Conservation (phyloP, 2,797 vertebrate species). For the Phrynocephalus forsythii region DNA sequence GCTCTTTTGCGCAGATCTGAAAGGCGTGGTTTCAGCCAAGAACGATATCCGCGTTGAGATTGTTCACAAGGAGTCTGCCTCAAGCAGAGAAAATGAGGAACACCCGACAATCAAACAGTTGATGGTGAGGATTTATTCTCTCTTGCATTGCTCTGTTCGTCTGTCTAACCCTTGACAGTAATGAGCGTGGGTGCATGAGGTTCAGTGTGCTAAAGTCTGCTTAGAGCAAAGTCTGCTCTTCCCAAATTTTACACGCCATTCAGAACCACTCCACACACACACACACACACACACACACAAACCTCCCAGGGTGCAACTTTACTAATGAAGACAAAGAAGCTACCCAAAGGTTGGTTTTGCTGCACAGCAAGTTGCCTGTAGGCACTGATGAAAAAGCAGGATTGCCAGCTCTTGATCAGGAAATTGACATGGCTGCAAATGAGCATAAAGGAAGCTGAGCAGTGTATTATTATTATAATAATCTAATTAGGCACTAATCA, state of each 20-base stretch:
- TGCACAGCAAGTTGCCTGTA: constrained; percentile 12
- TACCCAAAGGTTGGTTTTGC: neutral
- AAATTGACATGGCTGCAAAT: constrained; percentile 10
- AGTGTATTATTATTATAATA: neutral
- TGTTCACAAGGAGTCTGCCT: constrained; percentile 95
- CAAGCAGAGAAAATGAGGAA: constrained; percentile 89
- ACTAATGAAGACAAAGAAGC: constrained; percentile 35
- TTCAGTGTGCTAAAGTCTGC: neutral
- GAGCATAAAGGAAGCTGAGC: neutral
- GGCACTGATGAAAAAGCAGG: constrained; percentile 29
- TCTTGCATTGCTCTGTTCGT: neutral
- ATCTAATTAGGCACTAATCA: constrained; percentile 5
- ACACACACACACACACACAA: neutral
- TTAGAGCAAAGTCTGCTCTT: constrained; percentile 10
- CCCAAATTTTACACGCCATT: neutral
- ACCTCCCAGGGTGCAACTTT: constrained; percentile 11
- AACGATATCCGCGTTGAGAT: constrained; percentile 98
- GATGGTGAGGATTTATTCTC: constrained; percentile 86
- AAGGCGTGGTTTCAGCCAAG: constrained; percentile 96
- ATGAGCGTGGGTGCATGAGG: neutral
- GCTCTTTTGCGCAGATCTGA: constrained; percentile 84
- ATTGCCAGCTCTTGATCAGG: neutral
- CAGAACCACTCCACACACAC: neutral
- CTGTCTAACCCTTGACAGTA: neutral
- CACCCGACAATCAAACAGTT: constrained; percentile 96